These are phyloP conservation scores for Mobula hypostoma DNA, from an alignment of 2,113 vertebrate species.

Conservation along the genomic window DNA sequence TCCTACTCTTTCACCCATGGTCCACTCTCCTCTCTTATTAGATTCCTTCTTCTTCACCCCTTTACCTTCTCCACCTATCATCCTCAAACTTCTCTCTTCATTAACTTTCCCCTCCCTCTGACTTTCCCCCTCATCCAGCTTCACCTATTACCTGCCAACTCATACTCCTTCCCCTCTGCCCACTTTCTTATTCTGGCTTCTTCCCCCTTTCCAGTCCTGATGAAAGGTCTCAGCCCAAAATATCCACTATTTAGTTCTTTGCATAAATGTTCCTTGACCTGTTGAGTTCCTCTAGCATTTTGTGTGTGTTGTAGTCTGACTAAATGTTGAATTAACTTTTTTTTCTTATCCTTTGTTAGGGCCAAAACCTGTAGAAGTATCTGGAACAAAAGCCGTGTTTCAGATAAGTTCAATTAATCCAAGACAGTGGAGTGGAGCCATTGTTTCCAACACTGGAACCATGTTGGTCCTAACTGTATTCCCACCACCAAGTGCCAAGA, in stretches of 20 bases:
- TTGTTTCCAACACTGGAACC: slow-evolving; percentile 43
- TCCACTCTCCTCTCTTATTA: too few relatives aligned
- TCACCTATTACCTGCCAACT: too few relatives aligned
- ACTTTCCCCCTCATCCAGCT: too few relatives aligned
- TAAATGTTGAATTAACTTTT: background rate
- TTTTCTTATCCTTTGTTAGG: slow-evolving; percentile 53
- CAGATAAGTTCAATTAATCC: slow-evolving; percentile 45
- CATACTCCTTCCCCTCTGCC: too few relatives aligned
- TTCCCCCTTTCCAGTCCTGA: too few relatives aligned
- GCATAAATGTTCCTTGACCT: background rate
- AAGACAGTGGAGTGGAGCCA: slow-evolving; percentile 56
- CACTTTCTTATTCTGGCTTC: too few relatives aligned
- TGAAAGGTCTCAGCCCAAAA: background rate
- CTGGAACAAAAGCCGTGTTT: slow-evolving; percentile 53
- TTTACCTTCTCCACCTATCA: too few relatives aligned
- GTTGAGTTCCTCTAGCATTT: too few relatives aligned
- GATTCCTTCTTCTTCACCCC: too few relatives aligned
- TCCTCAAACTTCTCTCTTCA: too few relatives aligned
- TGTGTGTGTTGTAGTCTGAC: background rate
- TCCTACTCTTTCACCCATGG: too few relatives aligned
- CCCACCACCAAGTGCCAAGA: slow-evolving; percentile 53
- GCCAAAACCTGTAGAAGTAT: slow-evolving; percentile 47
- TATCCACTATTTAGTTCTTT: background rate
- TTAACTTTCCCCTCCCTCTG: too few relatives aligned
- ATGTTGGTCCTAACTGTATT: slow-evolving; percentile 55